A percentile compares a stretch with the other conserved stretches of the same genome.
phyloP scores from a whole-genome alignment of 2,113 vertebrate genomes.

The Daubentonia madagascariensis region DNA sequence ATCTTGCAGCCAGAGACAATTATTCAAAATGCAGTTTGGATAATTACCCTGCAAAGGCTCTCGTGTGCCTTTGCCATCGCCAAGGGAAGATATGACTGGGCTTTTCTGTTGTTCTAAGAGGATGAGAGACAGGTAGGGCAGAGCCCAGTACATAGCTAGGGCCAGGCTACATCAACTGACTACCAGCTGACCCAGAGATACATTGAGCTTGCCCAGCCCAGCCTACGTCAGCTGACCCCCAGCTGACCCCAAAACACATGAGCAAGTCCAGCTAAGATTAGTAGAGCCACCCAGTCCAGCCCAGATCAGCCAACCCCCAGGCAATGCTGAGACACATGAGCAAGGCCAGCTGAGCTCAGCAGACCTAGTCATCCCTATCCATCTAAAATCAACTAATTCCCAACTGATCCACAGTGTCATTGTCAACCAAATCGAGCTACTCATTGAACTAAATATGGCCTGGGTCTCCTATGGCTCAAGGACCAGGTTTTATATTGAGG shows the following conservation, averaged over 20 bases:
- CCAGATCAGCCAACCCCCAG: not conserved
- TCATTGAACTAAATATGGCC: not conserved
- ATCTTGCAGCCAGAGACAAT: conserved; percentile 67
- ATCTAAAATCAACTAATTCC: not conserved
- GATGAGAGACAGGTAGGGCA: not conserved
- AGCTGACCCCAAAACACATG: not conserved
- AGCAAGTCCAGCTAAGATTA: not conserved
- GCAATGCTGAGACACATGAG: not conserved
- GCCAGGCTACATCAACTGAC: not conserved
- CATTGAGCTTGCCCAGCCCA: not conserved
- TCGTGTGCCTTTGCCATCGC: not conserved
- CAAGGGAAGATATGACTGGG: not conserved
- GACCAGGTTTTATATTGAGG: not conserved
- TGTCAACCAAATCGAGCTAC: not conserved
- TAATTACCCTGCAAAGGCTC: not conserved
- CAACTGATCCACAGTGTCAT: not conserved
- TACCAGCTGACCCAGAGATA: not conserved
- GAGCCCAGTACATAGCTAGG: not conserved
- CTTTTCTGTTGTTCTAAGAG: not conserved
- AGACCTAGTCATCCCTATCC: not conserved
- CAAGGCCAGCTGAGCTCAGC: not conserved
- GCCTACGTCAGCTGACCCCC: not conserved
- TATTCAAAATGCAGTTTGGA: not conserved
- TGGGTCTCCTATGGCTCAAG: not conserved
- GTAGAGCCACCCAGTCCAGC: not conserved